Evolutionary conservation across 1,140 invertebrate genomes (phyloP), one percentile per base, ranked within the genome.

Genomic region (Pseudachorutes palmiensis): DNA sequence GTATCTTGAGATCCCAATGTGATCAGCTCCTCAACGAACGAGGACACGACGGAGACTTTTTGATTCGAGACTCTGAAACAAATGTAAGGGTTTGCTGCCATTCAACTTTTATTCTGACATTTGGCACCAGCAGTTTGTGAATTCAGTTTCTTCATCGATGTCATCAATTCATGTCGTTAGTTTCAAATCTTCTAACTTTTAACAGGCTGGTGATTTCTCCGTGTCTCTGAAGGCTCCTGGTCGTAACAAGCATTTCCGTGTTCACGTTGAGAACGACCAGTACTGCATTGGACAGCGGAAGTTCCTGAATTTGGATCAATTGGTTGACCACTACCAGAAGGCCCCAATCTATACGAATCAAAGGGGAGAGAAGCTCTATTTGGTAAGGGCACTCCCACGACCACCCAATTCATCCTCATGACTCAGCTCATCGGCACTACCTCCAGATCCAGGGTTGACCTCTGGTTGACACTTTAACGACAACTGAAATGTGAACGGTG

Each of bases 321-420:
- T 99, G 69, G 94, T 99, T 71, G 91, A 96, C 76, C 96, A 99
- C 81, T 99, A 99, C 82, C 95, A 95, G 81, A 88, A 91, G 77
- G 93, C 96, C 71, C 97, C 97, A 58, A 99, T 99, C 76, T 99
- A 97, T 79, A 98, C 92, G 69, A 94, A 94, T 80, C 93, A 93
- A 78, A 89, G 92, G 80, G 67, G 67, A 67, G 67, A 76, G 49
- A 76, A 76, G 64, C 64, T 72, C 57, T 76, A 75, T 62, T 65
- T 71, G 16, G 70, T 70, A 19, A 22, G 72, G 30, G 69, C 69
- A 28, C 60, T 74, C 22, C 72, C 72, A 55, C 41, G 72, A 55
- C 72, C 72, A 32, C 45, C 69, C 19, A 74, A 74, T 57, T 65
- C 69, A 16, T 69, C 72, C 19, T 73, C 69, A 57, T 73, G 61